Conservation (phyloP, 2,888 invertebrate species). For the Tachystola acroxantha region DNA sequence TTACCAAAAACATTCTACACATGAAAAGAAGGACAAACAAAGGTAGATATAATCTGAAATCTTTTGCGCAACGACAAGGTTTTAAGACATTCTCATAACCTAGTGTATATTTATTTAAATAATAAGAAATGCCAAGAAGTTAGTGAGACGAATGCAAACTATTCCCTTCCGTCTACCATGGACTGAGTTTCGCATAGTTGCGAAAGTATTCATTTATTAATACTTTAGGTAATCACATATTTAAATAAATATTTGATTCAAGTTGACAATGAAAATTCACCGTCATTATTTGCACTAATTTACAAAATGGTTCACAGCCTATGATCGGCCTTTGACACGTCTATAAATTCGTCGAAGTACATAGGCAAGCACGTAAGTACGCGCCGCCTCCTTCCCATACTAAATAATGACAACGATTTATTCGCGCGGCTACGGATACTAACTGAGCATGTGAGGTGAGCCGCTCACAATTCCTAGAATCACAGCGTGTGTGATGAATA, state of each 20-base stretch:
- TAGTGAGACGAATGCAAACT: too few species aligned
- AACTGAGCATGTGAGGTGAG: slow-evolving; percentile 50
- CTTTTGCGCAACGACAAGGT: neutral
- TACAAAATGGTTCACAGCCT: slow-evolving; percentile 52
- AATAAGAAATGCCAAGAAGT: too few species aligned
- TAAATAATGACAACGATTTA: slow-evolving; percentile 64
- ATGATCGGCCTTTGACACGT: slow-evolving; percentile 59
- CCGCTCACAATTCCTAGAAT: slow-evolving; percentile 63
- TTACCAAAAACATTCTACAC: slow-evolving; percentile 18
- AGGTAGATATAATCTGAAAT: neutral
- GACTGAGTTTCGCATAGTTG: too few species aligned
- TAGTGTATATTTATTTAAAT: too few species aligned
- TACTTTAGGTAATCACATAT: too few species aligned
- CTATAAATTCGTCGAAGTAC: slow-evolving; percentile 56
- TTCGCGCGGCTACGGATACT: slow-evolving; percentile 58
- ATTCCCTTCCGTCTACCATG: too few species aligned
- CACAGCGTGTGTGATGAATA: slow-evolving; percentile 71
- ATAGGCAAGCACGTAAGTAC: slow-evolving; percentile 46
- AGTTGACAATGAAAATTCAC: too few species aligned
- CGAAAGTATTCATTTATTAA: too few species aligned
- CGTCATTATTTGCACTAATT: too few species aligned
- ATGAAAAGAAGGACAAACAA: neutral
- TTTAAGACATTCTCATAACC: too few species aligned
- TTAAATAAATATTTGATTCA: too few species aligned
- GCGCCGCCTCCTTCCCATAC: slow-evolving; percentile 53